phyloP scores from a whole-genome alignment of 2,113 vertebrate genomes.

The Forbesichthys papilliferus region DNA sequence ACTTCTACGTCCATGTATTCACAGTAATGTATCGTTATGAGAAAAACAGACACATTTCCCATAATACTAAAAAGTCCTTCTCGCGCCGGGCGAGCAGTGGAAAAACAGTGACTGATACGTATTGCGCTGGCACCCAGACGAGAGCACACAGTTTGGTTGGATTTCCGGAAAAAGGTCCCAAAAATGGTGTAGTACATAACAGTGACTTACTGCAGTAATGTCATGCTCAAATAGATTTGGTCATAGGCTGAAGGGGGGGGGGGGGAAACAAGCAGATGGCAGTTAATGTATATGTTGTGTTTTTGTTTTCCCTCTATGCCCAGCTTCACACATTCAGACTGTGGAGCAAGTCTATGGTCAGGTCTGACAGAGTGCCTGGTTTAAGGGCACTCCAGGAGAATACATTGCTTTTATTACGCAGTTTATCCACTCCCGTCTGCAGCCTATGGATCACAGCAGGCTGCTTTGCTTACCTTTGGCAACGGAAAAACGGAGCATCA shows the following conservation, averaged over 20 bases:
- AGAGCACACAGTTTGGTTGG: not conserved
- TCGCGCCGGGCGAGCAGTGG: conserved; percentile 30
- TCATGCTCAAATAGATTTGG: conserved; percentile 2
- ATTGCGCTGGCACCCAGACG: not conserved
- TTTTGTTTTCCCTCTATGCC: not conserved
- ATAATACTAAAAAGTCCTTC: conserved; percentile 37
- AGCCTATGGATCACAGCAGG: no score
- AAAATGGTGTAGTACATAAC: conserved; percentile 11
- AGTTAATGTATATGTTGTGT: not conserved
- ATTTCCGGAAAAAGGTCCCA: conserved; percentile 32
- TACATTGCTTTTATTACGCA: no score
- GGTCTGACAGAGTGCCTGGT: no score
- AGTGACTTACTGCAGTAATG: conserved; percentile 23
- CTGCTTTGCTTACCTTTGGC: no score
- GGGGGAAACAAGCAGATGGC: not conserved
- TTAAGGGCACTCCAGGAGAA: no score
- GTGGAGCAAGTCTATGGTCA: no score
- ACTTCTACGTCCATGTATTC: conserved; percentile 26
- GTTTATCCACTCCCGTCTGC: no score
- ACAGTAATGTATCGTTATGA: conserved; percentile 46
- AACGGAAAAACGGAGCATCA: no score
- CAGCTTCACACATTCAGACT: conserved; percentile 5
- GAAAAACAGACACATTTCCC: conserved; percentile 35
- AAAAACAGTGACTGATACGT: conserved; percentile 32
- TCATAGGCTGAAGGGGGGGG: not conserved